Percentiles rank a stretch among this genome's conserved stretches.
These are phyloP conservation scores for Panthera uncia DNA, from an alignment of 2,113 vertebrate genomes.

Conservation along the genomic window DNA sequence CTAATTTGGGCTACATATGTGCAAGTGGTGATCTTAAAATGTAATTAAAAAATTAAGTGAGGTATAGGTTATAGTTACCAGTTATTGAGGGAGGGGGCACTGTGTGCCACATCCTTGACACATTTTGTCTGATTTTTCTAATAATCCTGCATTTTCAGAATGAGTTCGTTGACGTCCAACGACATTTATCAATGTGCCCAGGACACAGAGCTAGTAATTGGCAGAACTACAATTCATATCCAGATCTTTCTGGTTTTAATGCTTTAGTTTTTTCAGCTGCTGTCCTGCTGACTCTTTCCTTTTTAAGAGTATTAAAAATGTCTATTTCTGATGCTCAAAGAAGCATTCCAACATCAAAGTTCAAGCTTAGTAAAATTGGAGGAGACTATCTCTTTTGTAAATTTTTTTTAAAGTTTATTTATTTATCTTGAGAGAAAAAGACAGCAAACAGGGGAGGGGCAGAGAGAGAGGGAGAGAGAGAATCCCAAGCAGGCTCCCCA, in stretches of 20 bases:
- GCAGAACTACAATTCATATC: not conserved
- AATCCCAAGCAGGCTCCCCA: not conserved
- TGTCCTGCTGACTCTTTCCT: not conserved
- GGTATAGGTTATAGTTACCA: not conserved
- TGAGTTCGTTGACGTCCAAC: not conserved
- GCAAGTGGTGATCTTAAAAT: not conserved
- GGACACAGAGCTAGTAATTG: not conserved
- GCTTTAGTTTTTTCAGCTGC: not conserved
- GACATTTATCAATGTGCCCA: not conserved
- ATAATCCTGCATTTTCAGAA: not conserved
- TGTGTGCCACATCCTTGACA: not conserved
- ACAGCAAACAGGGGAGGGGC: not conserved
- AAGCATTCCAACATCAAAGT: not conserved
- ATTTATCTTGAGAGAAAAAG: not conserved
- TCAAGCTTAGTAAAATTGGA: not conserved
- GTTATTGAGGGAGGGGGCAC: not conserved
- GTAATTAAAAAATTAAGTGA: conserved; percentile 32
- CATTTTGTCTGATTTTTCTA: not conserved
- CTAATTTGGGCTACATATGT: not conserved
- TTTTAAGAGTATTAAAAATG: not conserved
- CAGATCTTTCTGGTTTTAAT: not conserved
- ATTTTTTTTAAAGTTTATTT: no score
- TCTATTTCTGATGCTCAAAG: conserved; percentile 35
- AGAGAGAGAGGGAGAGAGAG: not conserved
- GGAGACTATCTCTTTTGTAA: not conserved